phyloP scores from a whole-genome alignment of 2,797 vertebrate genomes.

The Sebastes steindachneri region DNA sequence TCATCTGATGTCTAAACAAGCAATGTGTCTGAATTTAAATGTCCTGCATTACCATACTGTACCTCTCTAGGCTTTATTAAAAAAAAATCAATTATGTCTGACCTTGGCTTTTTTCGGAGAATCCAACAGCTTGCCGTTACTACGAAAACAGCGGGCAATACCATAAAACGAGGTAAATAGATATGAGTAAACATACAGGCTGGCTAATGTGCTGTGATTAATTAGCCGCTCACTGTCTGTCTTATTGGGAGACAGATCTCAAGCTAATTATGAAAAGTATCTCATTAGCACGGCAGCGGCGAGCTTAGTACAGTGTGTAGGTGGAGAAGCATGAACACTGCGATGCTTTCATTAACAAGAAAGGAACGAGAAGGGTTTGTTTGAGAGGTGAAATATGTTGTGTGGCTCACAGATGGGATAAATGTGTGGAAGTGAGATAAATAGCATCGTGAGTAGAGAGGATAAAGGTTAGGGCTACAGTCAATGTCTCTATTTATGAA shows the following conservation, averaged over 20 bases:
- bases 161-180: conserved; percentile 47
- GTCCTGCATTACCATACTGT: neutral
- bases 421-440: conserved; percentile 9
- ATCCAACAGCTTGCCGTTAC: conserved; percentile 9
- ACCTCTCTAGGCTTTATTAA: conserved; percentile 7
- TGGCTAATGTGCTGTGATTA: conserved; percentile 68
- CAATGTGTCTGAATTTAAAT: conserved; percentile 7
- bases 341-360: conserved; percentile 25
- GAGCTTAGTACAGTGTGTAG: conserved; percentile 16
- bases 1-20: conserved; percentile 21
- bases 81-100: conserved; percentile 38
- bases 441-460: neutral
- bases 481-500: neutral
- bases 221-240: conserved; percentile 62
- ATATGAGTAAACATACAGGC: conserved; percentile 46
- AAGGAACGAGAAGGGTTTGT: neutral
- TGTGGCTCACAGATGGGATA: neutral
- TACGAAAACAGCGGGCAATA: conserved; percentile 2
- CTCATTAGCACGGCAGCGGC: conserved; percentile 52
- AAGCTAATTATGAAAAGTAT: conserved; percentile 66
- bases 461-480: neutral
- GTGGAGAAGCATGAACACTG: conserved; percentile 11
- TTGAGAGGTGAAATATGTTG: conserved; percentile 16
- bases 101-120: conserved; percentile 24
- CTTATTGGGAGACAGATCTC: conserved; percentile 65